Evolutionary conservation across 1,140 invertebrate genomes (phyloP), one percentile per base, ranked within the genome.

Genomic region (Listronotus bonariensis): DNA sequence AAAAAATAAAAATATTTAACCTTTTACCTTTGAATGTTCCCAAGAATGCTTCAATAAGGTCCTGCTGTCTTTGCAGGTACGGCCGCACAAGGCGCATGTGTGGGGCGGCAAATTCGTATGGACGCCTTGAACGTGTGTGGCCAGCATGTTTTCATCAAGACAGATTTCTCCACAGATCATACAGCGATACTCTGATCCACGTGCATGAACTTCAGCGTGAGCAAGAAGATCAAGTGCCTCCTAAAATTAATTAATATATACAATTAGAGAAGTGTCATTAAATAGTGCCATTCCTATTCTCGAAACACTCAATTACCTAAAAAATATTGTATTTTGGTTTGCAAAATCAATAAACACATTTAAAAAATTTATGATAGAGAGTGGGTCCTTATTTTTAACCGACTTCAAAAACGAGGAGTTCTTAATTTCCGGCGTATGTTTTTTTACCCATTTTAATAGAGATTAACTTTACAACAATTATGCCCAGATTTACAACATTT

Each of bases 201-300:
- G 83, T 26, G 87, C 85, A 75, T 91, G 89, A 1, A 86, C 80
- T 80, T 90, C 89, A 2, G 89, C 88, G 77, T 92, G 90, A 14
- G 88, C 86, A n/a, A 90, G 79, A 43, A 92, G 80, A 71, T 89
- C 88, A 55, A 89, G 77, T 20, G 88, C 88, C 74, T 89, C 88
- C 55, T 65, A 43, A 0, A 56, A 18, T 3, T 26, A 26, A 3
- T 26, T 26, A 26, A 26, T 3, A 26, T 26, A 26, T n/a, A n/a
- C n/a, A n/a, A n/a, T n/a, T n/a, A n/a, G n/a, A n/a, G n/a, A n/a
- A n/a, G n/a, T n/a, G n/a, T n/a, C n/a, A n/a, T n/a, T n/a, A n/a
- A n/a, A n/a, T n/a, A n/a, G n/a, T n/a, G n/a, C n/a, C n/a, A n/a
- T n/a, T n/a, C n/a, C n/a, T n/a, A n/a, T n/a, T n/a, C n/a, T n/a